A percentile compares a stretch with the other conserved stretches of the same genome.
These are phyloP conservation scores for Ladona fulva DNA, from an alignment of 1,140 invertebrate genomes.

Conservation along the genomic window DNA sequence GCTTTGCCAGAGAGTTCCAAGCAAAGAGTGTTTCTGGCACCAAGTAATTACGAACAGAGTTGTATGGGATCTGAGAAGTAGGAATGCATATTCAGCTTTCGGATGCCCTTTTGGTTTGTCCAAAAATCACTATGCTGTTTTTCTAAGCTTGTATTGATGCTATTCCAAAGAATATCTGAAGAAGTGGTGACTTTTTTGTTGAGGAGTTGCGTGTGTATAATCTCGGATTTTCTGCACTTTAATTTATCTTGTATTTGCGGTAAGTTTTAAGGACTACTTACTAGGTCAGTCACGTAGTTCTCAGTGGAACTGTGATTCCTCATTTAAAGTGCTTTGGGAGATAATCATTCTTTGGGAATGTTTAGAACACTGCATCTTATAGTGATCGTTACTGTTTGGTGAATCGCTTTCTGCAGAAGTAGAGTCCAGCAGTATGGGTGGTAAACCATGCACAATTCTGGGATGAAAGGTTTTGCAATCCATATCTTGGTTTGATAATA, in stretches of 20 bases:
- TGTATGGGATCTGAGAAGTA: neutral
- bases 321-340: neutral
- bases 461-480: neutral
- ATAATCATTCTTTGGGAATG: neutral
- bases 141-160: neutral
- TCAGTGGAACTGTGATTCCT: neutral
- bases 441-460: neutral
- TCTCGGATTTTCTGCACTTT: neutral
- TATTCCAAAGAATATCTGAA: neutral
- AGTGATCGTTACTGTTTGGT: neutral
- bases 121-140: neutral
- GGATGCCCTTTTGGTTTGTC: neutral
- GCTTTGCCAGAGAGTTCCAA: neutral
- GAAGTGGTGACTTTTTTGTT: neutral
- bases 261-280: neutral
- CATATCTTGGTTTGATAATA: neutral
- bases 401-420: neutral
- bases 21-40: neutral
- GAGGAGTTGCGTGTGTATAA: neutral
- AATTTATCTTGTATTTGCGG: neutral
- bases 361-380: neutral
- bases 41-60: neutral
- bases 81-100: neutral
- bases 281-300: neutral
- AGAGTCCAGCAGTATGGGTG: neutral